Percentiles rank a stretch among this genome's conserved stretches.
phyloP scores from a whole-genome alignment of 2,888 invertebrate species.

The Pristionchus entomophagus region DNA sequence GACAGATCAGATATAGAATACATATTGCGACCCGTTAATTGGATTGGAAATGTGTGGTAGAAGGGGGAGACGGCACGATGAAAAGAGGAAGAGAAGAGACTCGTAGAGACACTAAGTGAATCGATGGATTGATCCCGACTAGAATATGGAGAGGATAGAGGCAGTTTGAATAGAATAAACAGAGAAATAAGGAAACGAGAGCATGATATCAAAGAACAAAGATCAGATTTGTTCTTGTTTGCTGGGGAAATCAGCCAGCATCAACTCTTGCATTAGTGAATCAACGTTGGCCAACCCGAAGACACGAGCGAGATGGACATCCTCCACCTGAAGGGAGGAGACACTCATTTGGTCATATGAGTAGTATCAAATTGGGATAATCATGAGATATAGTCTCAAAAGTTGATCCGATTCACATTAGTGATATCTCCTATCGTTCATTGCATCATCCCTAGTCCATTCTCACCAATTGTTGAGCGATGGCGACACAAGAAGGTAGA shows the following conservation, averaged over 20 bases:
- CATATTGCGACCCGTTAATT: background rate
- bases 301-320: slow-evolving; percentile 70
- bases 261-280: slow-evolving; percentile 64
- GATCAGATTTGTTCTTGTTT: slow-evolving; percentile 27
- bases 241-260: slow-evolving; percentile 44
- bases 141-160: background rate
- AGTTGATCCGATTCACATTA: too few species aligned
- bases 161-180: too few species aligned
- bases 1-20: background rate
- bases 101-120: background rate
- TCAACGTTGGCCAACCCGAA: slow-evolving; percentile 72
- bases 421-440: too few species aligned
- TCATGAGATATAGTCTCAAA: background rate
- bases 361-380: too few species aligned
- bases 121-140: background rate
- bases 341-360: too few species aligned
- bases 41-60: slow-evolving; percentile 7
- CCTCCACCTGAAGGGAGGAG: slow-evolving; percentile 60
- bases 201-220: background rate
- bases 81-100: slow-evolving; percentile 2
- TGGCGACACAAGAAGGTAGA: slow-evolving; percentile 63
- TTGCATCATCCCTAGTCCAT: background rate
- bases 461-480: slow-evolving; percentile 64
- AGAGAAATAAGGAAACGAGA: background rate
- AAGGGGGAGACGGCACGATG: background rate